Evolutionary conservation across 2,888 invertebrate species (phyloP), one percentile per base, ranked within the genome.

Genomic region (Rhagonycha fulva): DNA sequence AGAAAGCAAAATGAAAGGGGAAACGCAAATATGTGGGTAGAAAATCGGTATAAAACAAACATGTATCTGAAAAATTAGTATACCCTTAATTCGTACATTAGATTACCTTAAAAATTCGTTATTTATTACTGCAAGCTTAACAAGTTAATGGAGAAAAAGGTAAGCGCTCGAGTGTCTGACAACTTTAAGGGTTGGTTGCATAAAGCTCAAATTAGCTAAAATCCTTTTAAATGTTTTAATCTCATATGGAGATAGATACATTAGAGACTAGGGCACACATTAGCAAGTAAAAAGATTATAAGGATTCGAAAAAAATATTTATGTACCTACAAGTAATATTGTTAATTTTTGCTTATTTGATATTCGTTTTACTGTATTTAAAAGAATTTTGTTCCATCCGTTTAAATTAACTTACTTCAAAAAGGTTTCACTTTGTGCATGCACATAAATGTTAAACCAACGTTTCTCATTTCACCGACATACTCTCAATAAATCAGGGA

Each of bases 71-170:
- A 85, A 85, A 85, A 84, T 85, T 84, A 84, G 83, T 83, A 84
- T 80, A 82, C 84, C 85, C 85, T 85, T 85, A 86, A 85, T 85
- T 84, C 83, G 82, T 83, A 84, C 85, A 86, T 85, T 85, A 85
- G 84, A 83, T 85, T 84, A 86, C 86, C 85, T 86, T 86, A 85
- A 86, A 78, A 86, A 86, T 86, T 84, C 85, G 85, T 84, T 85
- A 86, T 86, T 86, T 86, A 86, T 86, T 84, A 85, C 83, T 78
- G 78, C 78, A 77, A 81, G 83, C 83, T 84, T 84, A 84, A 83
- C 82, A 79, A 82, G 83, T 83, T 84, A 84, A 84, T 84, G 83
- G 83, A 84, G 84, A 83, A 85, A 84, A 84, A 85, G 85, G 83
- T 84, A 82, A 76, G 79, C 70, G 73, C 60, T 69, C 76, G 67